Conservation (phyloP, 2,113 vertebrate genomes). For the Nesogale talazaci region DNA sequence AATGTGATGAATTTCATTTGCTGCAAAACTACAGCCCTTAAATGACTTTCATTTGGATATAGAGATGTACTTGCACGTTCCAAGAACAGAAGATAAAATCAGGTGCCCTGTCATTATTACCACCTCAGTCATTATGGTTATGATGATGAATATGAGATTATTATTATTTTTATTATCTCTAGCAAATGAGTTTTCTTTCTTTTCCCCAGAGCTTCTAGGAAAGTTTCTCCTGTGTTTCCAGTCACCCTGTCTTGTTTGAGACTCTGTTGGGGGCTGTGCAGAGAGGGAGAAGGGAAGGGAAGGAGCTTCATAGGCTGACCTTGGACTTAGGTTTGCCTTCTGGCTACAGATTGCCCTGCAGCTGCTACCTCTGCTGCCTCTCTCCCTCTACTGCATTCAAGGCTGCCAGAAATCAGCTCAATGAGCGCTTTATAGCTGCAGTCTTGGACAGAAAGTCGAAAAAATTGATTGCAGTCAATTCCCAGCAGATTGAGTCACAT, state of each 20-base stretch:
- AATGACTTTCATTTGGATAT: conserved; percentile 81
- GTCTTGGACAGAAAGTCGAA: conserved; percentile 81
- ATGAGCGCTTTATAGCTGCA: conserved; percentile 81
- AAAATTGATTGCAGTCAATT: conserved; percentile 85
- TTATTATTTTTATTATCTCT: conserved; percentile 73
- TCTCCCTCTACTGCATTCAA: conserved; percentile 80
- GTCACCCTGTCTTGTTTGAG: neutral
- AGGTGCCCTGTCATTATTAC: conserved; percentile 60
- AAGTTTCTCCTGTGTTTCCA: conserved; percentile 29
- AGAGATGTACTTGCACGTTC: conserved; percentile 68
- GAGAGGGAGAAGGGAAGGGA: neutral
- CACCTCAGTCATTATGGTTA: conserved; percentile 30
- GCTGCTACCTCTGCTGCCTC: conserved; percentile 26
- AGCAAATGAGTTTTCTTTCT: conserved; percentile 66
- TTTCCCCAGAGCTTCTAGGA: conserved; percentile 31
- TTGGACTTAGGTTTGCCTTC: neutral
- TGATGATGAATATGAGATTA: conserved; percentile 68
- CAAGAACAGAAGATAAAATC: conserved; percentile 80
- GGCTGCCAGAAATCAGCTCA: conserved; percentile 85
- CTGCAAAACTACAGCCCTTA: conserved; percentile 67
- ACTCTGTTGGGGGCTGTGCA: neutral
- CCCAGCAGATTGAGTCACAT: conserved; percentile 81
- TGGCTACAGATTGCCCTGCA: neutral
- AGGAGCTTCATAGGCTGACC: neutral
- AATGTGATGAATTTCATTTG: conserved; percentile 86